Conservation (phyloP, 1,140 invertebrate species). For the Paraescarpia echinospica region DNA sequence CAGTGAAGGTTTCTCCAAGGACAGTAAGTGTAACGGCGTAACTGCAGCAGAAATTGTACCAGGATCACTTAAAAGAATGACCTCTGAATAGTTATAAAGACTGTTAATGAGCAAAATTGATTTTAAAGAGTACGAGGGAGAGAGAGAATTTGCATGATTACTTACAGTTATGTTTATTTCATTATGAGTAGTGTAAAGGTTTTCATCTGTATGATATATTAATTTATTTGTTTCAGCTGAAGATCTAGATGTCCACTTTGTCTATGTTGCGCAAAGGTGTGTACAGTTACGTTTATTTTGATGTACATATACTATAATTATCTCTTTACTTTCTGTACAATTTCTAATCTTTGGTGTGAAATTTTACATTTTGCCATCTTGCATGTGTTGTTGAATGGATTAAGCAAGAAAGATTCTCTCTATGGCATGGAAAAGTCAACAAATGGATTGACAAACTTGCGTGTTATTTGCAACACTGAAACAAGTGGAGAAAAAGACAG, state of each 20-base stretch:
- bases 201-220: neutral
- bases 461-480: too few relatives aligned
- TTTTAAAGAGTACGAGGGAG: too few relatives aligned
- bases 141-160: neutral
- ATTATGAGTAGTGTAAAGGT: neutral
- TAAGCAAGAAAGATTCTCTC: too few relatives aligned
- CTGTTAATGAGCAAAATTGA: neutral
- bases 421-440: too few relatives aligned
- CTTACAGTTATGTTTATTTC: neutral
- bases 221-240: slow-evolving; percentile 27
- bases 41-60: neutral
- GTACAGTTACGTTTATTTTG: slow-evolving; percentile 25
- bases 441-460: too few relatives aligned
- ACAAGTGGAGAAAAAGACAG: too few relatives aligned
- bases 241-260: slow-evolving; percentile 57
- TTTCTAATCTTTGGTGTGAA: too few relatives aligned
- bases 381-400: too few relatives aligned
- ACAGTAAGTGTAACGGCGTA: slow-evolving; percentile 33
- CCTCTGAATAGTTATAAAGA: neutral
- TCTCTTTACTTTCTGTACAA: too few relatives aligned
- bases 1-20: slow-evolving; percentile 38
- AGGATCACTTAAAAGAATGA: neutral
- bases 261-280: slow-evolving; percentile 58
- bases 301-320: neutral
- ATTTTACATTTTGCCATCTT: too few relatives aligned